These are phyloP conservation scores for Anolis sagrei DNA, from an alignment of 2,113 vertebrate genomes.

Conservation along the genomic window DNA sequence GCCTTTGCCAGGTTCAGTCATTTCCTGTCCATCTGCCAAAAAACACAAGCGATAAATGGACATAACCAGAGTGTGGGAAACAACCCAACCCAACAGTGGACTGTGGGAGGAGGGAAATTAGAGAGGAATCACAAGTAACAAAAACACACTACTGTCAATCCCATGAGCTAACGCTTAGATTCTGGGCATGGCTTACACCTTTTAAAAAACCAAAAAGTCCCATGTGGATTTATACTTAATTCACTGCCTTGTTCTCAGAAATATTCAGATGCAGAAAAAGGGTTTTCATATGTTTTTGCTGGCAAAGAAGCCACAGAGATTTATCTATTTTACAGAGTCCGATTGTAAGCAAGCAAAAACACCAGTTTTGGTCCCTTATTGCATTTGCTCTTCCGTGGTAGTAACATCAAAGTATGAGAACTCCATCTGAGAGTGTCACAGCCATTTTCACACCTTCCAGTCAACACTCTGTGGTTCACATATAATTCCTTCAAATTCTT, in stretches of 20 bases:
- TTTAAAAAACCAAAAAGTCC: conserved; percentile 18
- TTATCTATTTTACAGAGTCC: conserved; percentile 6
- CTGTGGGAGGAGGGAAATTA: conserved; percentile 63
- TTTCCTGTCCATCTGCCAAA: conserved; percentile 91
- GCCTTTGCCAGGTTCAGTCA: conserved; percentile 82
- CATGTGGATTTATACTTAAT: background rate
- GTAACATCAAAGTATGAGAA: conserved; percentile 28
- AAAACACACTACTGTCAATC: conserved; percentile 50
- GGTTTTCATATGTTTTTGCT: background rate
- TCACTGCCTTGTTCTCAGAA: background rate
- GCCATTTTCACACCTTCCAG: conserved; percentile 11
- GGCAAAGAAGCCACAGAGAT: accelerated
- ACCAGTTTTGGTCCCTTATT: background rate
- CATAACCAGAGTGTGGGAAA: conserved; percentile 85
- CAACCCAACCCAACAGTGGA: conserved; percentile 70
- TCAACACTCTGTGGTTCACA: conserved; percentile 19
- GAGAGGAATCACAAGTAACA: conserved; percentile 62
- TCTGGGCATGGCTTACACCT: conserved; percentile 29
- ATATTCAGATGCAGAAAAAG: background rate
- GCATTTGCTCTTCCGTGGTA: background rate
- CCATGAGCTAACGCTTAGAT: conserved; percentile 41
- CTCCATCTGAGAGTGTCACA: background rate
- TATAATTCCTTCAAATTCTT: background rate
- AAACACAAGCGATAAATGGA: conserved; percentile 84
- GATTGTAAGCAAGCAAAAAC: background rate